Conservation (phyloP, 64 coral and sea anemone genomes). For the Orbicella faveolata region DNA sequence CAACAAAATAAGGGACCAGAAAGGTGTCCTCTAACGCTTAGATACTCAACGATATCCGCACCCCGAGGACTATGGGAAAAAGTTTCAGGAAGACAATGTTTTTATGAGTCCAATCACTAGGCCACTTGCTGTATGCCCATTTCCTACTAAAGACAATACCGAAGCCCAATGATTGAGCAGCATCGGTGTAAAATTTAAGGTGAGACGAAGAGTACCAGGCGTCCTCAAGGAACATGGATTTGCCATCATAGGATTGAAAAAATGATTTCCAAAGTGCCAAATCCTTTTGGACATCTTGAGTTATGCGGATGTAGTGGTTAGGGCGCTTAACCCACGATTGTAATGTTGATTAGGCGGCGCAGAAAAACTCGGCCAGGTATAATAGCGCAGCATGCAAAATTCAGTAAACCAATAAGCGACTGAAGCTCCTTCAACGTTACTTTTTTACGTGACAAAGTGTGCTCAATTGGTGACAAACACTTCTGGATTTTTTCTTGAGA, state of each 20-base stretch:
- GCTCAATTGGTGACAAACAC: neutral
- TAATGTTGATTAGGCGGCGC: neutral
- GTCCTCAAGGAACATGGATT: slow-evolving; percentile 10
- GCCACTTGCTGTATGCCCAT: slow-evolving; percentile 25
- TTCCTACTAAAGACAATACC: slow-evolving; percentile 1
- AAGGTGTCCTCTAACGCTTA: too few relatives aligned
- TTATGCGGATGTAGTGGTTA: neutral
- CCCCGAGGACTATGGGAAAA: neutral
- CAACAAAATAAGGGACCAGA: too few relatives aligned
- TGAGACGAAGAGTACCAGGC: neutral
- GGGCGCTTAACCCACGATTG: neutral
- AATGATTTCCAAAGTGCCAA: neutral
- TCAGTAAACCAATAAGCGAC: neutral
- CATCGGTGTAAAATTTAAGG: slow-evolving; percentile 21
- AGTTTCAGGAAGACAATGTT: too few relatives aligned
- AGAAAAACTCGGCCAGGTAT: neutral
- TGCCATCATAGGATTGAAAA: neutral
- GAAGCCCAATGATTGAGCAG: slow-evolving; percentile 3
- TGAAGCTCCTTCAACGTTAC: neutral
- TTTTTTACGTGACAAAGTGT: neutral
- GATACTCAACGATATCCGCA: too few relatives aligned
- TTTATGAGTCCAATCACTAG: neutral
- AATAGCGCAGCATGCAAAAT: slow-evolving; percentile 15
- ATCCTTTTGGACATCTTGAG: neutral
- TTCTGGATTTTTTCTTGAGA: slow-evolving; percentile 10